These are phyloP conservation scores for Pissodes strobi DNA, from an alignment of 1,140 invertebrate genomes.

Conservation along the genomic window DNA sequence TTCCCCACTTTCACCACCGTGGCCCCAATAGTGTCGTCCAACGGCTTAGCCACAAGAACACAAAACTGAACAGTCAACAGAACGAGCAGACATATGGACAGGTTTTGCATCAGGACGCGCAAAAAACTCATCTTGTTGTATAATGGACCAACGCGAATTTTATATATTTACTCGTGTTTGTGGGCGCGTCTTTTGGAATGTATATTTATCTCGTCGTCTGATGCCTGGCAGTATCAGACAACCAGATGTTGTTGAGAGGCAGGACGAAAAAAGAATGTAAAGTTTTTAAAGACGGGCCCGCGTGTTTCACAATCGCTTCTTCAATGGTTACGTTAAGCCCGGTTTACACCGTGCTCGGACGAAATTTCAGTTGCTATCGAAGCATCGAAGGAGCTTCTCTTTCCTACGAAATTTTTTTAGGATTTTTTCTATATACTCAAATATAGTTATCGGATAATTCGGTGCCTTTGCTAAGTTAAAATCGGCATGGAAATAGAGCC, in stretches of 20 bases:
- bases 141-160: background rate
- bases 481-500: too few species aligned
- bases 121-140: background rate
- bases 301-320: too few species aligned
- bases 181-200: background rate
- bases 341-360: too few species aligned
- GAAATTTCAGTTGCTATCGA: too few species aligned
- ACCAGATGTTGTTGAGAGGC: background rate
- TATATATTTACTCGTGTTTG: background rate
- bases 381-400: too few species aligned
- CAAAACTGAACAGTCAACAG: background rate
- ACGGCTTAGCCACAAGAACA: background rate
- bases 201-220: background rate
- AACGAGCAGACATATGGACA: background rate
- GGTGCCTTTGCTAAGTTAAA: too few species aligned
- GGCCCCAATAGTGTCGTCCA: slow-evolving; percentile 1
- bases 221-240: background rate
- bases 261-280: slow-evolving; percentile 5
- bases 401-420: too few species aligned
- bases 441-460: too few species aligned
- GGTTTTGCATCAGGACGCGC: background rate
- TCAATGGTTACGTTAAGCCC: too few species aligned
- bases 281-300: too few species aligned
- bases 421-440: too few species aligned
- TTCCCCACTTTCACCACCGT: slow-evolving; percentile 1